Conservation (phyloP, 2,113 vertebrate genomes). For the Leptobrachium ailaonicum region DNA sequence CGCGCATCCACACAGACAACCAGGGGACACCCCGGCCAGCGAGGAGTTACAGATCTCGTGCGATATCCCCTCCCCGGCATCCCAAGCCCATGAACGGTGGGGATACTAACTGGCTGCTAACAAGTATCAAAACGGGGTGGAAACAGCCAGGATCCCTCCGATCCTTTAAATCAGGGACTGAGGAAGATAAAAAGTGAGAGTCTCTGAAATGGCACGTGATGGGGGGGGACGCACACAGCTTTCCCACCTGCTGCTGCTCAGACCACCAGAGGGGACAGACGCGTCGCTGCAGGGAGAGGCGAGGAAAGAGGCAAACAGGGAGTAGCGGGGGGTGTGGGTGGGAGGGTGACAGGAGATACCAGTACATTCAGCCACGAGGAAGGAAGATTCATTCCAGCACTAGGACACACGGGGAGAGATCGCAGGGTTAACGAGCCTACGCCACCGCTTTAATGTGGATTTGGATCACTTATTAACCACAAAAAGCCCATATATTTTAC, state of each 20-base stretch:
- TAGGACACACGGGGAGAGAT: not conserved
- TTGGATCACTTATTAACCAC: no score
- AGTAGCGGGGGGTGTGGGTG: not conserved
- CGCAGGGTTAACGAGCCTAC: not conserved
- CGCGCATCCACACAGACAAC: not conserved
- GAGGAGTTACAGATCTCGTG: no score
- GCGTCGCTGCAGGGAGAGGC: slow-evolving; percentile 3
- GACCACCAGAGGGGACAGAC: slow-evolving; percentile 38
- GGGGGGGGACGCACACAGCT: not conserved
- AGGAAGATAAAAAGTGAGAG: no score
- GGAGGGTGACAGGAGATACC: not conserved
- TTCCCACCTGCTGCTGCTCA: slow-evolving; percentile 42
- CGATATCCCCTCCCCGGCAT: no score
- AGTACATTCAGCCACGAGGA: slow-evolving; percentile 4
- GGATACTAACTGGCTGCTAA: no score
- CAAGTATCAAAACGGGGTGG: no score
- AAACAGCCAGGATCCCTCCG: not conserved
- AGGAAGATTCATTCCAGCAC: not conserved
- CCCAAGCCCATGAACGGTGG: no score
- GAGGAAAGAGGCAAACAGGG: slow-evolving; percentile 36
- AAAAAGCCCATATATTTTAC: no score
- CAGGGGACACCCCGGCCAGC: no score
- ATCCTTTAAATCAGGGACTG: no score
- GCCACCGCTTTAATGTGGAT: not conserved
- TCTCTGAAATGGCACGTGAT: not conserved